A percentile compares a stretch with the other conserved stretches of the same genome.
phyloP scores from a whole-genome alignment of 2,113 vertebrate genomes.

The Petaurus breviceps region DNA sequence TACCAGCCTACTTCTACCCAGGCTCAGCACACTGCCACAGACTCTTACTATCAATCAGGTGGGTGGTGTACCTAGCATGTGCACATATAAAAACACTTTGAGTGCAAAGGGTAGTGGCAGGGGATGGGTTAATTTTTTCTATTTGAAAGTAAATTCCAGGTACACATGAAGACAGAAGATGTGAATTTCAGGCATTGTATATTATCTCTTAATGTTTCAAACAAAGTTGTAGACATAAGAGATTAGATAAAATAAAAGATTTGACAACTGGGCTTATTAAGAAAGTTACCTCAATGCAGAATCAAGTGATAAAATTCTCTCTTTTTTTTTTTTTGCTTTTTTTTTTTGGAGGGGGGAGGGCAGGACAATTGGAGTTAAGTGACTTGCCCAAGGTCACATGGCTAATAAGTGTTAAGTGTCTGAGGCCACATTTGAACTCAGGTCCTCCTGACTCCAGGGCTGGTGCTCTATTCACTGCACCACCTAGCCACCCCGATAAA shows the following conservation, averaged over 20 bases:
- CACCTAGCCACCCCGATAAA: no score
- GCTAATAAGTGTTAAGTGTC: no score
- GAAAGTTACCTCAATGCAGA: neutral
- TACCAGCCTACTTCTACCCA: conserved; percentile 77
- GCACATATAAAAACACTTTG: neutral
- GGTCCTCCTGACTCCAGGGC: no score
- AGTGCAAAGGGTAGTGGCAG: neutral
- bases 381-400: no score
- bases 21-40: conserved; percentile 77
- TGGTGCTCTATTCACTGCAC: no score
- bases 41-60: conserved; percentile 84
- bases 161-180: neutral
- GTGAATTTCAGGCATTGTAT: neutral
- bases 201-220: fast-evolving
- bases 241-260: neutral
- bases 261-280: neutral
- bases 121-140: neutral
- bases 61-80: neutral
- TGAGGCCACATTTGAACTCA: no score
- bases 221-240: neutral
- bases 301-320: neutral
- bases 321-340: no score
- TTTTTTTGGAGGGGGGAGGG: no score
- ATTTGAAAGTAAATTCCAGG: neutral
- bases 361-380: no score